Base-by-base conservation (phyloP, 1,140 invertebrate species). In the Caerostris extrusa region DNA sequence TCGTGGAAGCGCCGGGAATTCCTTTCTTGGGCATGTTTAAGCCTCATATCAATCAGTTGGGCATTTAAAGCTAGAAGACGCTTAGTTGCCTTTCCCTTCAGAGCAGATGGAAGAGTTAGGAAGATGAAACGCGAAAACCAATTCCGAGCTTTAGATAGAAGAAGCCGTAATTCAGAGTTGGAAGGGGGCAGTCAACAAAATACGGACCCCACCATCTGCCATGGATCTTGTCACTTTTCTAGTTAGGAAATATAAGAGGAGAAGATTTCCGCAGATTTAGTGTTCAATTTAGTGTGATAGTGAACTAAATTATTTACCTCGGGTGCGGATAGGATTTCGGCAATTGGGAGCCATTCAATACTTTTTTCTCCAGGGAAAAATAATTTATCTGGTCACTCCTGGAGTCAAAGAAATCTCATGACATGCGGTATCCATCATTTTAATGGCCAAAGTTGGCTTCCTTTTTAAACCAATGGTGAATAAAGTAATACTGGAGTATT, bases 121-220 rank as follows among this genome's bases (percentile, higher is more conserved):
- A 91, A 91, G 90, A 92, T 92, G 90, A 92, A 92, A 92, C 90
- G 90, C 53, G 81, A 85, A 92, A 85, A 92, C 90, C 90, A 92
- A 92, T 92, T 92, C 81, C 81, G 53, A 69, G 60, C 77, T 81
- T 81, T 92, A 85, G 82, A 81, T 85, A 85, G 82, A 92, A 92
- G 82, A 81, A 81, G 90, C 81, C 12, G 90, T 92, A 69, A 85
- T 92, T 92, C 90, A 92, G 61, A 67, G 81, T 3, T n/a, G 67
- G 61, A 34, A 71, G 53, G 64, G 69, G 88, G 88, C 53, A 90
- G 69, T 90, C 88, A 77, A 90, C 61, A 90, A 90, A 90, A 58
- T 90, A 50, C 88, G 55, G 55, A 34, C 6, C 34, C 60, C 19
- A 5, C 57, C 60, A 55, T 12, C 34, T 50, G n/a, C 60, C 12